Percentiles rank a stretch among this genome's conserved stretches.
Evolutionary conservation across 2,113 vertebrate species (phyloP).

Genomic region (Antidorcas marsupialis): DNA sequence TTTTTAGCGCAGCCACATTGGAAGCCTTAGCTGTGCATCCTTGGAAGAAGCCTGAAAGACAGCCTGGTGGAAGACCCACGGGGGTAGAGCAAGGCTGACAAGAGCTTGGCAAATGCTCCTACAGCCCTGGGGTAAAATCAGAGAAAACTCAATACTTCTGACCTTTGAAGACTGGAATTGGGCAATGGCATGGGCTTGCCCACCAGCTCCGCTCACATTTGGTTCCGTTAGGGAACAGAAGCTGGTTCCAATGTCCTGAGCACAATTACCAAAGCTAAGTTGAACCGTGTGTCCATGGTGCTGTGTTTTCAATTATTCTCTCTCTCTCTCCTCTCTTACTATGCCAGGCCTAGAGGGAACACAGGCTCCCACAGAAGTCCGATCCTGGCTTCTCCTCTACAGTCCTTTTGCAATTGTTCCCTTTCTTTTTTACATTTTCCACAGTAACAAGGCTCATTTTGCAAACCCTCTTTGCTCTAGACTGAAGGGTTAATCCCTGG

Average conservation of each 20-base stretch:
- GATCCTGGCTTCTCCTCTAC: constrained; percentile 61
- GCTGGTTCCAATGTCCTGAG: constrained; percentile 71
- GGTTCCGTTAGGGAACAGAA: constrained; percentile 71
- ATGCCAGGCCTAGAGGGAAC: constrained; percentile 76
- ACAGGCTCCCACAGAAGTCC: constrained; percentile 71
- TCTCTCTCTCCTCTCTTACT: background rate
- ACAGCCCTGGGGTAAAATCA: background rate
- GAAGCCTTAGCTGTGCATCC: background rate
- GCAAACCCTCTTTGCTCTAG: background rate
- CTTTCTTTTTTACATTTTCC: background rate
- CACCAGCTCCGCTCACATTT: constrained; percentile 61
- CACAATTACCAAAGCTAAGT: constrained; percentile 68
- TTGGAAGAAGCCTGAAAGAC: background rate
- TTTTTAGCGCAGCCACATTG: rapidly evolving
- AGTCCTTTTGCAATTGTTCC: background rate
- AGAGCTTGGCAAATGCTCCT: background rate
- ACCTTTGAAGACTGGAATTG: background rate
- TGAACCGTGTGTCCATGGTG: constrained; percentile 52
- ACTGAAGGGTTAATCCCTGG: background rate
- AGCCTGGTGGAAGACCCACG: background rate
- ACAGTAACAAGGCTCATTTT: background rate
- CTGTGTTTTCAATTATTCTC: constrained; percentile 82
- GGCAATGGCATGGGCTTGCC: background rate
- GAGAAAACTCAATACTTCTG: background rate
- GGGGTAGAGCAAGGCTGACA: background rate